Base-by-base conservation (phyloP, 2,113 vertebrate genomes). In the Cololabis saira region DNA sequence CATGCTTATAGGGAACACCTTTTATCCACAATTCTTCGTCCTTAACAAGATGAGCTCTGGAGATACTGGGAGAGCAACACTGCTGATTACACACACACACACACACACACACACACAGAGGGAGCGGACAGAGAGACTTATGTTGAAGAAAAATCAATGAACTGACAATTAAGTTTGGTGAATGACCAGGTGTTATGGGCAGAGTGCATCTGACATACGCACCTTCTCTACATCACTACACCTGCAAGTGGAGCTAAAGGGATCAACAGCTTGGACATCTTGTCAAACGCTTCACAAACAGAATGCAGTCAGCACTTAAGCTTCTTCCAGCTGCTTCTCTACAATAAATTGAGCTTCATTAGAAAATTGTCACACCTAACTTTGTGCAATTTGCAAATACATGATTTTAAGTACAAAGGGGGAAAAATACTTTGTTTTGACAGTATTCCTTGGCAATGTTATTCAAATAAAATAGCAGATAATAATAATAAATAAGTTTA, bases 271-370 rank as follows among this genome's bases (percentile, higher is more conserved):
- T 67, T 27, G 58, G 74, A 80, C 57, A 19, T 84, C 78, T 73
- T 58, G 71, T 84, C 83, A 89, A 84, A 89, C 86, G 78, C 80
- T 80, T 82, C 76, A 21, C 81, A 83, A 76, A 86, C 84, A 85
- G 53, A 71, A 77, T 41, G 48, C 72, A 81, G 74, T 73, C 81
- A 87, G 83, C 84, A 85, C 83, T 85, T 77, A 66, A 83, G 85
- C 83, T 80, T 89, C 76, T 85, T 92, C 90, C 92, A 93, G 92
- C 89, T 93, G 91, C 89, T 93, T 83, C 44, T 66, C 52, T 50
- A 83, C 90, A 90, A 90, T 93, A 92, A 92, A 92, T 92, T 92
- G 88, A 90, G 90, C 88, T 91, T 89, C 80, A 93, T 93, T 92
- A 90, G 89, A 93, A 27, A 92, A 92, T 87, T 91, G 92, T 92